Base-by-base conservation (phyloP, 2,113 vertebrate genomes). In the Holacanthus passer region DNA sequence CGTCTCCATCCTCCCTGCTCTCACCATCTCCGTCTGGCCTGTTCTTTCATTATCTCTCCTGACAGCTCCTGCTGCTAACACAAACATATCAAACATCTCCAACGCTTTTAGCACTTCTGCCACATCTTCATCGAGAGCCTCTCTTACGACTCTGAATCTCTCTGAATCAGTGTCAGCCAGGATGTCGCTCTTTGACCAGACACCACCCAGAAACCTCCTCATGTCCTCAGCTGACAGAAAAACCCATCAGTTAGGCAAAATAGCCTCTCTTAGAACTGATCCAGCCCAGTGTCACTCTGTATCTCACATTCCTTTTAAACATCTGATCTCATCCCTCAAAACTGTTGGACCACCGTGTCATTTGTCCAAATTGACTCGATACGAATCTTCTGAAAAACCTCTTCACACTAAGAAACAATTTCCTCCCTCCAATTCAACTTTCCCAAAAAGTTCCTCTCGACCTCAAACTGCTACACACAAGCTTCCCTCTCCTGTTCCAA, bases 1-100 rank as follows among this genome's bases (percentile, higher is more conserved):
- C 5, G 1, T 78, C 19, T 72, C 29, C 56, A 20, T 87, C 39
- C 59, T 85, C 63, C 16, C 78, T 16, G 24, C 84, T 52, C 43
- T 88, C 45, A 47, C 59, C 20, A 3, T 64, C 41, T 59, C 74
- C 11, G 31, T 73, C 58, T 73, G 73, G 64, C 77, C 82, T 66
- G 47, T n/a, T 71, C 47, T 76, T 4, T 31, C 66, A 35, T 43
- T 59, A 39, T 20, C 82, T 69, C 48, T 32, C 32, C 45, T 37
- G 65, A 73, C 6, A 1, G 19, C 66, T 43, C 5, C 65, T 58
- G 43, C 27, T 39, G 50, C 1, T 11, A 56, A 74, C 22, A 31
- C 27, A 22, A 68, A 79, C 58, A 56, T 56, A 24, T 69, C 74
- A 32, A 29, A 45, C 19, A 6, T n/a, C 69, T 73, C 68, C 17